Evolutionary conservation across 2,113 vertebrate genomes (phyloP).

Genomic region (Oceanodroma tethys): DNA sequence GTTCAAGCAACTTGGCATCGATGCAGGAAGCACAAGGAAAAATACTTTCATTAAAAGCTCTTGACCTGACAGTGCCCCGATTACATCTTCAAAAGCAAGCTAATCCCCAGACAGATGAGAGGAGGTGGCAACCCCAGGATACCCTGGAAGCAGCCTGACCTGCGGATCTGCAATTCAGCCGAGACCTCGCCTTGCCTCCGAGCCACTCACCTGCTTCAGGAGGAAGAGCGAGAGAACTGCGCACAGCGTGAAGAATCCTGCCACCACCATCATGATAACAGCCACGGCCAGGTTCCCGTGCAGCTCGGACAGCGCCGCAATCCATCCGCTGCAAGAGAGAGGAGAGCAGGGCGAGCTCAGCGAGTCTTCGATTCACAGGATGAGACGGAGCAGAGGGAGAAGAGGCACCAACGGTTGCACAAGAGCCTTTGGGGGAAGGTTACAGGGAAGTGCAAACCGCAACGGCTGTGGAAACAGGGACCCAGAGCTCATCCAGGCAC

Average conservation of each 20-base stretch:
- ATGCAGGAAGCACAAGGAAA: background rate
- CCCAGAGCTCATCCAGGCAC: background rate
- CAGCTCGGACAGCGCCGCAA: conserved; percentile 73
- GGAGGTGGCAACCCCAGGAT: fast-evolving
- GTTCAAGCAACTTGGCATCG: fast-evolving
- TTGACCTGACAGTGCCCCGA: fast-evolving
- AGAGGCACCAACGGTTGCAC: fast-evolving
- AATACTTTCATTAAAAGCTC: background rate
- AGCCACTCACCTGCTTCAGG: conserved; percentile 86
- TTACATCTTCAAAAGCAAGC: background rate
- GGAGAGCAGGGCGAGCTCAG: background rate
- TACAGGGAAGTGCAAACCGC: background rate
- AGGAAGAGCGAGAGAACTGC: conserved; percentile 83
- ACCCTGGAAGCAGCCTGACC: background rate
- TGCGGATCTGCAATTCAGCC: fast-evolving
- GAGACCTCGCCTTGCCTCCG: background rate
- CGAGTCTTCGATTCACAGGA: fast-evolving
- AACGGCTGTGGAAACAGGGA: background rate
- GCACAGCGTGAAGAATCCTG: conserved; percentile 88
- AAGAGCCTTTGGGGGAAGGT: background rate
- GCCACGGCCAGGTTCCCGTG: conserved; percentile 65
- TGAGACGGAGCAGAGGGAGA: background rate
- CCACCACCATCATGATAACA: conserved; percentile 94
- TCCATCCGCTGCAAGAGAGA: conserved; percentile 86
- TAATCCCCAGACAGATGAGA: fast-evolving